These are phyloP conservation scores for Acronicta alni DNA, from an alignment of 2,888 invertebrate genomes.

Conservation along the genomic window DNA sequence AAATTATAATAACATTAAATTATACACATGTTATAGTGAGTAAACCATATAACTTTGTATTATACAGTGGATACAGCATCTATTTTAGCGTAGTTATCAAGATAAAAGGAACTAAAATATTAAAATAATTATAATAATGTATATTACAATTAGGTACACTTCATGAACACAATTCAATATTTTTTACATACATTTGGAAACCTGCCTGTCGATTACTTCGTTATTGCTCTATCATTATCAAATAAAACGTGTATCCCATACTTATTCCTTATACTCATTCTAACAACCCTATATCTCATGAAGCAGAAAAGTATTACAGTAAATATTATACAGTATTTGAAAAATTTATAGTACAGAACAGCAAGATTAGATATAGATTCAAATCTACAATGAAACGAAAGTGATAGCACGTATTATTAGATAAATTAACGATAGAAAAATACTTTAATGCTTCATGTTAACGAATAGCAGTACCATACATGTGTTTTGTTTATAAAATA, in stretches of 20 bases:
- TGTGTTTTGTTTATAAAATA: constrained; percentile 76
- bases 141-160: constrained; percentile 71
- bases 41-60: constrained; percentile 54
- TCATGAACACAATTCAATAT: constrained; percentile 69
- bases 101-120: constrained; percentile 66
- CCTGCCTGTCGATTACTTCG: constrained; percentile 74
- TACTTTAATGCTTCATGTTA: constrained; percentile 88
- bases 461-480: constrained; percentile 77
- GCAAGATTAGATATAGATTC: constrained; percentile 83
- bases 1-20: constrained; percentile 52
- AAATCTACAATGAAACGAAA: constrained; percentile 81
- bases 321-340: constrained; percentile 82
- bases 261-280: constrained; percentile 82
- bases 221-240: constrained; percentile 77
- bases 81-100: constrained; percentile 58
- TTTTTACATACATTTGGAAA: constrained; percentile 74
- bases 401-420: constrained; percentile 65
- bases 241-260: constrained; percentile 80
- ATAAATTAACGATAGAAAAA: constrained; percentile 66
- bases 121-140: constrained; percentile 65
- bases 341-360: constrained; percentile 80
- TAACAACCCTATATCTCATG: constrained; percentile 86
- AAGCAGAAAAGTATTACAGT: constrained; percentile 88
- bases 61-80: constrained; percentile 60
- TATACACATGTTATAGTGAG: constrained; percentile 53